phyloP scores from a whole-genome alignment of 2,113 vertebrate genomes.

The Protobothrops mucrosquamatus region DNA sequence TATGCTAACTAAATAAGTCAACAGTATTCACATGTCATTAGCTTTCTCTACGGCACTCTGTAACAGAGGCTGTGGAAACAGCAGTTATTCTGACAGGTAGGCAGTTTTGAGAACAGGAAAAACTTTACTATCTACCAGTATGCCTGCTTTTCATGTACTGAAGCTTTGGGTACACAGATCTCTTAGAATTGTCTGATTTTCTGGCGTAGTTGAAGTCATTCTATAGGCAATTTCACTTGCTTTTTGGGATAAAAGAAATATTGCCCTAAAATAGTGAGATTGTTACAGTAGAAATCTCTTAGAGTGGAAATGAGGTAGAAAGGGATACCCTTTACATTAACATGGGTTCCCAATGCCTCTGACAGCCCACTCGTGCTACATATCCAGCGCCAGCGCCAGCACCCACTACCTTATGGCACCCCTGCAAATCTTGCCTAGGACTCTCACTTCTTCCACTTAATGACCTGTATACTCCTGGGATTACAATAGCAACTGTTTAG shows the following conservation, averaged over 20 bases:
- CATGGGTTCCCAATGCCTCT: neutral
- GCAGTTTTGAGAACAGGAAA: neutral
- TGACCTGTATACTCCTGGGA: neutral
- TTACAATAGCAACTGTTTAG: neutral
- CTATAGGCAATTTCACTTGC: neutral
- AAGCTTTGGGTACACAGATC: neutral
- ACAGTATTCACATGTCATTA: conserved; percentile 59
- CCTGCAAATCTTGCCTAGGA: neutral
- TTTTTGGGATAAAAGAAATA: neutral
- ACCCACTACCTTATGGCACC: neutral
- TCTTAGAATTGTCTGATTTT: neutral
- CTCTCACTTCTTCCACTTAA: neutral
- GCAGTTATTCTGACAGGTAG: neutral
- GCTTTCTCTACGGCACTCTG: conserved; percentile 27
- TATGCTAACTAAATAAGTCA: conserved; percentile 54
- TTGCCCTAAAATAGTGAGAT: neutral
- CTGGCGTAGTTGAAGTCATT: neutral
- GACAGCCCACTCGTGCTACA: neutral
- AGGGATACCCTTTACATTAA: neutral
- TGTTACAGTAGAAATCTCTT: neutral
- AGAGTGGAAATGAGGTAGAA: neutral
- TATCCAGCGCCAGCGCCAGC: no score
- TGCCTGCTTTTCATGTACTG: neutral
- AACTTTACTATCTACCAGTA: neutral
- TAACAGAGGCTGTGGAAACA: neutral